These are phyloP conservation scores for Craseonycteris thonglongyai DNA, from an alignment of 2,113 vertebrate genomes.

Conservation along the genomic window DNA sequence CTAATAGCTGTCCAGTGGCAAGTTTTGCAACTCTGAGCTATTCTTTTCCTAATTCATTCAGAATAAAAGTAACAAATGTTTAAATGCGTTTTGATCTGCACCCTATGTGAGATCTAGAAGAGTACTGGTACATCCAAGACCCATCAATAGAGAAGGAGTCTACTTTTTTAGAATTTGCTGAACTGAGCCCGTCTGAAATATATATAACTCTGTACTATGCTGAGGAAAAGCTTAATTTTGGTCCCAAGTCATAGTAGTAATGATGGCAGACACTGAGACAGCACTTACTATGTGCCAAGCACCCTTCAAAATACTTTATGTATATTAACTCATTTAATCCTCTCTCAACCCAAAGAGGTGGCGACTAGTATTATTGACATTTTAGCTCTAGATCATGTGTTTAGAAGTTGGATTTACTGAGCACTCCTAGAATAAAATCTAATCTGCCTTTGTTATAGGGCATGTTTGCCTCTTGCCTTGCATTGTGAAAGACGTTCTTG, in stretches of 20 bases:
- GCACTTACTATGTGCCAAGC: no score
- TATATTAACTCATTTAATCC: neutral
- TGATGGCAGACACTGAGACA: no score
- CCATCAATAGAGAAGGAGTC: neutral
- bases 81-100: neutral
- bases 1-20: neutral
- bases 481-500: neutral
- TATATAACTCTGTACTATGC: fast-evolving
- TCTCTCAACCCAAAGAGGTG: neutral
- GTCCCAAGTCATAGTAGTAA: neutral
- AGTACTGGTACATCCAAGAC: neutral
- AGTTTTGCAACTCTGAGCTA: neutral
- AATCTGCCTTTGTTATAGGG: neutral
- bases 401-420: neutral
- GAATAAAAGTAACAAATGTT: neutral
- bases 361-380: neutral
- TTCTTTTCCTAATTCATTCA: neutral
- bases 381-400: neutral
- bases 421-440: neutral
- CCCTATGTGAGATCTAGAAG: no score
- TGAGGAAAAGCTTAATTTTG: neutral
- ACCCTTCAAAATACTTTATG: neutral
- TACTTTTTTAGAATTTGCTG: neutral
- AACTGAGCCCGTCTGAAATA: neutral
- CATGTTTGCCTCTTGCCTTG: neutral